Evolutionary conservation across 2,888 invertebrate genomes (phyloP).

Genomic region (Pyrochroa serraticornis): DNA sequence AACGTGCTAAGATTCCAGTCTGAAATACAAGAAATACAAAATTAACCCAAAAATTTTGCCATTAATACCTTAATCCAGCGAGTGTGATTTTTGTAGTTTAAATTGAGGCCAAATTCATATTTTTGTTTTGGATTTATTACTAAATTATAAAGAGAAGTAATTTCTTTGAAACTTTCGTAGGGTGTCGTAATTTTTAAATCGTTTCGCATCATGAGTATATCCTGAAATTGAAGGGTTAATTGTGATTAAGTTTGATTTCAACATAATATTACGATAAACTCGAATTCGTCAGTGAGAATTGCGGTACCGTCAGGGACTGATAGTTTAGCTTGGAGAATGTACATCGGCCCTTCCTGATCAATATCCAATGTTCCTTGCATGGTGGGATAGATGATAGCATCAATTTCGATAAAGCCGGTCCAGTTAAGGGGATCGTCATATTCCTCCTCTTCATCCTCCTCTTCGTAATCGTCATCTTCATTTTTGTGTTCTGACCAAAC

Average conservation of each 20-base stretch:
- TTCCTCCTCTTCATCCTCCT: conserved; percentile 54
- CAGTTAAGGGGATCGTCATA: conserved; percentile 62
- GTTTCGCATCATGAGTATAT: conserved; percentile 62
- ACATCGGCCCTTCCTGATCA: conserved; percentile 61
- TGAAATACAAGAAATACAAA: conserved; percentile 41
- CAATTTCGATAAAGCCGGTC: conserved; percentile 63
- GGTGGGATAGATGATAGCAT: conserved; percentile 64
- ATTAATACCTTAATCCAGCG: conserved; percentile 56
- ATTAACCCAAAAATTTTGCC: conserved; percentile 11
- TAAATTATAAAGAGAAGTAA: conserved; percentile 62
- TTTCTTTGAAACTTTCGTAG: conserved; percentile 58
- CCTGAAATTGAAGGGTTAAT: conserved; percentile 44
- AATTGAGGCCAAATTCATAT: conserved; percentile 59
- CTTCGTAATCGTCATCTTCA: conserved; percentile 55
- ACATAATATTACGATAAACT: conserved; percentile 58
- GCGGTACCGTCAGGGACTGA: conserved; percentile 63
- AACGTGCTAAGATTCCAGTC: conserved; percentile 61
- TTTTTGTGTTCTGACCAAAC: conserved; percentile 53
- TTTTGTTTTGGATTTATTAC: conserved; percentile 56
- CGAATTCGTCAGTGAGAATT: conserved; percentile 64
- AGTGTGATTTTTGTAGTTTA: conserved; percentile 57
- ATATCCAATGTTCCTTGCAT: conserved; percentile 63
- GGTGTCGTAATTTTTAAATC: conserved; percentile 64
- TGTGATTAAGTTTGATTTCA: conserved; percentile 3
- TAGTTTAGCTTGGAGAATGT: conserved; percentile 59